Conservation (phyloP, 1,140 invertebrate genomes). For the Calliphora vicina region DNA sequence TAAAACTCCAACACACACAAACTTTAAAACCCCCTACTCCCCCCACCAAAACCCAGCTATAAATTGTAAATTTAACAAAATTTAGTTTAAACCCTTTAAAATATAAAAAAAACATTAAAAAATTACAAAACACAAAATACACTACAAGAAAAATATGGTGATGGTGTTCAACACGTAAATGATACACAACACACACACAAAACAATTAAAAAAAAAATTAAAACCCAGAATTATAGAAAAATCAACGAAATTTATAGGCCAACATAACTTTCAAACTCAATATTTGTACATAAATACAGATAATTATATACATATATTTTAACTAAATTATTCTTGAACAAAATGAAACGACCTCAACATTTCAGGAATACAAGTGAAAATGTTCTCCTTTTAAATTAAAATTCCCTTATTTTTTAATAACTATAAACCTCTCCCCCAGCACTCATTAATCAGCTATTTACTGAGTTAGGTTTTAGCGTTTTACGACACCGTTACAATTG, state of each 20-base stretch:
- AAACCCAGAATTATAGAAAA: not conserved
- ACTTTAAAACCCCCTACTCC: not conserved
- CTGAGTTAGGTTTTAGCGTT: too few relatives aligned
- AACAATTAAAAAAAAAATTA: not conserved
- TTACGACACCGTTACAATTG: too few relatives aligned
- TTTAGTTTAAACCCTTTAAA: not conserved
- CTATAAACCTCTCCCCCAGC: too few relatives aligned
- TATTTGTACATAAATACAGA: not conserved
- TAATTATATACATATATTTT: not conserved
- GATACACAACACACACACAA: not conserved
- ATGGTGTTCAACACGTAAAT: constrained; percentile 11
- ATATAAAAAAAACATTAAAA: not conserved
- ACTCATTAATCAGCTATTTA: too few relatives aligned
- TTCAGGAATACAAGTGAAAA: not conserved
- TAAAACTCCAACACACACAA: not conserved
- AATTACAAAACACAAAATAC: not conserved
- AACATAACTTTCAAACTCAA: too few relatives aligned
- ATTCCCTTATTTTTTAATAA: not conserved
- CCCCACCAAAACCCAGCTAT: not conserved
- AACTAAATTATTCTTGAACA: not conserved
- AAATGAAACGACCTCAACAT: not conserved
- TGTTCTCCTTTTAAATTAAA: too few relatives aligned
- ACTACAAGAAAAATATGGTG: constrained; percentile 16
- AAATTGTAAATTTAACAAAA: not conserved
- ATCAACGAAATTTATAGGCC: not conserved